Evolutionary conservation across 2,888 invertebrate species (phyloP), one percentile per base, ranked within the genome.

Genomic region (Melanostoma scalare): DNA sequence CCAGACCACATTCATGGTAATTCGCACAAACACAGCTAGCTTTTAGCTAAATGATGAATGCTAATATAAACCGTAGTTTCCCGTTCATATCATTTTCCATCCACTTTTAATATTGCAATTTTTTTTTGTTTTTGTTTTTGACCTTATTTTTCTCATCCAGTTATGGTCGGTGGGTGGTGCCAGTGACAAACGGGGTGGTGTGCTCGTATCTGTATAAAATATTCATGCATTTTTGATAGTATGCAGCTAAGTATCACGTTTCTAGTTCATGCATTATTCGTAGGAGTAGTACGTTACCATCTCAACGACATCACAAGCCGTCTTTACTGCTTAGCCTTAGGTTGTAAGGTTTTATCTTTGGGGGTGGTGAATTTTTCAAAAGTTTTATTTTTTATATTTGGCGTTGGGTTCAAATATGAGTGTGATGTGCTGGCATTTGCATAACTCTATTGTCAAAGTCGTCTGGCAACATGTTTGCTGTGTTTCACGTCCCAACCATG

Each of bases 171-270:
- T n/a, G n/a, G n/a, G n/a, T n/a, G n/a, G n/a, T 33, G n/a, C 2
- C 8, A 44, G 42, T 2, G 8, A 6, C 20, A 55, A 10, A 8
- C 42, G 20, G 55, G 4, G 20, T 20, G 20, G 20, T 20, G 20
- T 20, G 20, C 20, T 20, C 20, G 56, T 20, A n/a, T 33, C 30
- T 68, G 44, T 10, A 61, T 68, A 46, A 68, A 76, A 76, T 61
- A 76, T 76, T 60, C 68, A 76, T 75, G 36, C 20, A 60, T 60
- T 31, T 50, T 38, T 63, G 46, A 55, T 68, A 30, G 38, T 48
- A 48, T 53, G 68, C 68, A 60, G 52, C 35, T 55, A 76, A 76
- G 74, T 67, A 60, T 38, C 67, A 67, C 58, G 65, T 75, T 67
- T 60, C 58, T 40, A 31, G 53, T 68, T 65, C 9, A 55, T 61